Percentiles rank a stretch among this genome's conserved stretches.
These are phyloP conservation scores for Etheostoma cragini DNA, from an alignment of 2,113 vertebrate genomes.

Conservation along the genomic window DNA sequence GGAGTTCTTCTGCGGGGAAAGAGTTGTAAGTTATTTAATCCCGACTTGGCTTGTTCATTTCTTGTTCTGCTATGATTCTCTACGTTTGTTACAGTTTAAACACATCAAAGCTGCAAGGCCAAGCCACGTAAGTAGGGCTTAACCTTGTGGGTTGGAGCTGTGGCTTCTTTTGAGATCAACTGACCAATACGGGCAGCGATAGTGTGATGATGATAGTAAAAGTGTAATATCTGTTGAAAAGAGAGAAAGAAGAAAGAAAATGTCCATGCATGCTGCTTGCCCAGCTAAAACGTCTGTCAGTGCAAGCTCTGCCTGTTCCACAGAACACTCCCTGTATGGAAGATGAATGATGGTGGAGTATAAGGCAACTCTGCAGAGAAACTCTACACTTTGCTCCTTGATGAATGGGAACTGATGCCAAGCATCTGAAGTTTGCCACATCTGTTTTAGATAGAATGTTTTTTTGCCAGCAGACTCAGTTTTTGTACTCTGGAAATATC, in stretches of 20 bases:
- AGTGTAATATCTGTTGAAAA: neutral
- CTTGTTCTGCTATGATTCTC: slow-evolving; percentile 9
- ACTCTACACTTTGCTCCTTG: slow-evolving; percentile 28
- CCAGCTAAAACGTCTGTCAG: neutral
- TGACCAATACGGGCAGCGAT: slow-evolving; percentile 23
- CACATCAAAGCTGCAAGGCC: slow-evolving; percentile 43
- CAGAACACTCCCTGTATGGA: neutral
- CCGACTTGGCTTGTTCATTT: neutral
- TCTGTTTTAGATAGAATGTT: slow-evolving; percentile 57
- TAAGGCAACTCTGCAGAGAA: slow-evolving; percentile 39
- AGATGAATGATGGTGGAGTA: slow-evolving; percentile 24
- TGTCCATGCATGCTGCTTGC: neutral
- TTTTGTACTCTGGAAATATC: slow-evolving; percentile 45
- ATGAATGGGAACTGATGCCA: slow-evolving; percentile 23
- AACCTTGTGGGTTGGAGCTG: slow-evolving; percentile 28
- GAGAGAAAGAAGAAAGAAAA: neutral
- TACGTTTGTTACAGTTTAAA: slow-evolving; percentile 7
- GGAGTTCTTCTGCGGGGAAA: neutral
- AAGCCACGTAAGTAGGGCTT: slow-evolving; percentile 17
- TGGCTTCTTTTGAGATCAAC: slow-evolving; percentile 20
- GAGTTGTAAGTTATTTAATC: neutral
- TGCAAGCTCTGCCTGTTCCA: neutral
- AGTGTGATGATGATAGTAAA: slow-evolving; percentile 8
- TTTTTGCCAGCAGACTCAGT: slow-evolving; percentile 27
- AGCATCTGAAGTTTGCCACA: slow-evolving; percentile 47